Percentiles rank a stretch among this genome's conserved stretches.
These are phyloP conservation scores for Boulengeromyrus knoepffleri DNA, from an alignment of 2,113 vertebrate species.

Conservation along the genomic window DNA sequence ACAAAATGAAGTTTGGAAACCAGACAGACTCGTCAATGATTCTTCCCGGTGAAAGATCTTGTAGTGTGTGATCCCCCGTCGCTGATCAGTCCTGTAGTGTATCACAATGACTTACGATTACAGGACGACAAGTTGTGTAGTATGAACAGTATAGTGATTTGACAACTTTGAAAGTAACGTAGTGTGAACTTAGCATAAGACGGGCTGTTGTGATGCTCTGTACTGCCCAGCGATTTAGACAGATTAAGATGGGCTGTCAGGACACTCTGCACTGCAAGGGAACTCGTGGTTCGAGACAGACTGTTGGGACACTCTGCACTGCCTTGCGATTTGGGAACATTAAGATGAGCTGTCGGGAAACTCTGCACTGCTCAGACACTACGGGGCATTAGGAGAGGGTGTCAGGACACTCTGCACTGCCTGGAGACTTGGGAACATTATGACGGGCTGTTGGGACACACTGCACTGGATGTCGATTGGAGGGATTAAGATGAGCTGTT, in stretches of 20 bases:
- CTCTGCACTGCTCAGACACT: not conserved
- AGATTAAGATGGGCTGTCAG: not conserved
- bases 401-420: not conserved
- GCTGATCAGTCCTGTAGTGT: too few relatives aligned
- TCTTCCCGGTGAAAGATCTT: too few relatives aligned
- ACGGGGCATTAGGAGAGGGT: not conserved
- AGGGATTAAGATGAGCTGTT: not conserved
- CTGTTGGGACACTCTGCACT: not conserved
- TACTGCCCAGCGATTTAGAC: not conserved
- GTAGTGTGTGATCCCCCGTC: too few relatives aligned
- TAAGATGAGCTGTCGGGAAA: not conserved
- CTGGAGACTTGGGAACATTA: not conserved
- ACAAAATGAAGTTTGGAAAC: too few relatives aligned
- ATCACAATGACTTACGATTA: too few relatives aligned
- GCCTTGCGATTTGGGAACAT: not conserved
- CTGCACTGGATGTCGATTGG: not conserved
- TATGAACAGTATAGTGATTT: too few relatives aligned
- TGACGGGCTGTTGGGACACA: not conserved
- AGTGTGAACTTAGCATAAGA: too few relatives aligned
- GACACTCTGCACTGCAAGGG: not conserved
- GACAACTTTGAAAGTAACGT: too few relatives aligned
- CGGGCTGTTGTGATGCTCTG: not conserved
- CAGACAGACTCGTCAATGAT: too few relatives aligned
- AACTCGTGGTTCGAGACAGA: not conserved
- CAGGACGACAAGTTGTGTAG: too few relatives aligned